Evolutionary conservation across 2,113 vertebrate species (phyloP).

Genomic region (Tonatia bakeri): DNA sequence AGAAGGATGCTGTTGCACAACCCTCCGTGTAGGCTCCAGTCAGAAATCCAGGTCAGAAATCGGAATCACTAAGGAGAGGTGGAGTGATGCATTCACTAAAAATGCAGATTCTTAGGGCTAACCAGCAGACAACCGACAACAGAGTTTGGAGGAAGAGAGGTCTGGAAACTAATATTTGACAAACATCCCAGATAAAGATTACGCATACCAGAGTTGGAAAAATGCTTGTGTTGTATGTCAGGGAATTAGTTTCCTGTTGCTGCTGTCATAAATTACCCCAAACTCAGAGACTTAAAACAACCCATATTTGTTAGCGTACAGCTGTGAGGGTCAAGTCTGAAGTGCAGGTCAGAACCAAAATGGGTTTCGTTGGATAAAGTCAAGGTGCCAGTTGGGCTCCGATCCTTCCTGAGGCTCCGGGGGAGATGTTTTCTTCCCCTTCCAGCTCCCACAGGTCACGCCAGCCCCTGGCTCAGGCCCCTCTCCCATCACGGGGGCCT

Average conservation of each 20-base stretch:
- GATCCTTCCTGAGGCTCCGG: background rate
- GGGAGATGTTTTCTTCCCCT: background rate
- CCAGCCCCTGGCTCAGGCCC: fast-evolving
- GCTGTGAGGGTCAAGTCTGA: background rate
- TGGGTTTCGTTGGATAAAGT: background rate
- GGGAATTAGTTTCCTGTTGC: background rate
- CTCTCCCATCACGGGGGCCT: background rate
- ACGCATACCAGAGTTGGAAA: background rate
- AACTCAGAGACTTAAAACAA: background rate
- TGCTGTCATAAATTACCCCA: background rate
- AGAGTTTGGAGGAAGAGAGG: background rate
- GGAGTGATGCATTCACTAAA: background rate
- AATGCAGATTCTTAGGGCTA: background rate
- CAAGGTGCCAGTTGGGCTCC: background rate
- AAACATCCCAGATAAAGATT: background rate
- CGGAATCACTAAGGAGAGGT: background rate
- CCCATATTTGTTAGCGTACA: background rate
- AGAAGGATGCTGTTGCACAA: background rate
- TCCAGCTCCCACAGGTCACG: background rate
- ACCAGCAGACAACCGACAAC: background rate
- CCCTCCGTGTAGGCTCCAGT: background rate
- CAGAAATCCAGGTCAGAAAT: background rate
- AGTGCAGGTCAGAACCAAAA: background rate
- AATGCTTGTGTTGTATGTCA: background rate
- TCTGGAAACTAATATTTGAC: background rate